phyloP scores from a whole-genome alignment of 2,888 invertebrate species.

The Drosophila leonis region DNA sequence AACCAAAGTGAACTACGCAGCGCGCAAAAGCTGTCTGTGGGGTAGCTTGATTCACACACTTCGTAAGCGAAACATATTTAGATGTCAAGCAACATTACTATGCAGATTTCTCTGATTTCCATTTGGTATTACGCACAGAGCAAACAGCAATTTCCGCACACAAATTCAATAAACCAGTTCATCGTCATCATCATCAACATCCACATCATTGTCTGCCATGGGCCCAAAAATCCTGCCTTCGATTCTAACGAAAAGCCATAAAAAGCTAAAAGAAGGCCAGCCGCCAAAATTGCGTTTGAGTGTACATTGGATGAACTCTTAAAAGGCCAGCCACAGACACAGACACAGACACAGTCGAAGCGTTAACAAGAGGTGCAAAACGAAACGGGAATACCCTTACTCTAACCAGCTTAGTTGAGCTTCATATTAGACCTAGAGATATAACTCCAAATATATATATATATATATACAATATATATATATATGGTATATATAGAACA shows the following conservation, averaged over 20 bases:
- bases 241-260: slow-evolving; percentile 28
- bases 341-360: slow-evolving; percentile 3
- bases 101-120: slow-evolving; percentile 74
- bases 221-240: slow-evolving; percentile 24
- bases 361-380: background rate
- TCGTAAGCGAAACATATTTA: slow-evolving; percentile 1
- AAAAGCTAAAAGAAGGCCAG: slow-evolving; percentile 35
- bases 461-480: background rate
- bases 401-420: background rate
- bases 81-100: slow-evolving; percentile 39
- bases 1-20: slow-evolving; percentile 3
- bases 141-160: slow-evolving; percentile 45
- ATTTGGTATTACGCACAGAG: slow-evolving; percentile 46
- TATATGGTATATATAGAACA: background rate
- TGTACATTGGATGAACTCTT: slow-evolving; percentile 13
- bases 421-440: too few species aligned
- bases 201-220: slow-evolving; percentile 14
- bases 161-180: slow-evolving; percentile 58
- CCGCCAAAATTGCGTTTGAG: slow-evolving; percentile 32
- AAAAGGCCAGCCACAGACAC: slow-evolving; percentile 3
- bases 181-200: slow-evolving; percentile 27
- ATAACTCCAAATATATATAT: background rate
- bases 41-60: slow-evolving; percentile 15
- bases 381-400: slow-evolving; percentile 12
- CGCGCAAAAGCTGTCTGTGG: slow-evolving; percentile 21